Conservation (phyloP, 2,888 invertebrate species). For the Dryobota labecula region DNA sequence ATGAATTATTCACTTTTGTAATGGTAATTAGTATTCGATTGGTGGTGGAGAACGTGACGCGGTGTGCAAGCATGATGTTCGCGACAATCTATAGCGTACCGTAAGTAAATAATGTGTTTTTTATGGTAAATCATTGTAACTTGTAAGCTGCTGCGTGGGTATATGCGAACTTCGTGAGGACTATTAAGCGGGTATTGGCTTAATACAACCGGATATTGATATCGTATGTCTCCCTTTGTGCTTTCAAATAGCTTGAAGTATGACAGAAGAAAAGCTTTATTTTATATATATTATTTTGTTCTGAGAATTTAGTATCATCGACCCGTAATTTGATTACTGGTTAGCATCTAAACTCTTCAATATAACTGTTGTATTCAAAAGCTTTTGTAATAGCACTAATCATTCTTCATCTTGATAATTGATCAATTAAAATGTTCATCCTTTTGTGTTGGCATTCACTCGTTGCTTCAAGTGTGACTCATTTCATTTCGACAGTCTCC, state of each 20-base stretch:
- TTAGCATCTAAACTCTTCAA: conserved; percentile 10
- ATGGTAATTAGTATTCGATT: conserved; percentile 76
- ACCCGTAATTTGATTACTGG: conserved; percentile 15
- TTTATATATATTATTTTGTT: conserved; percentile 3
- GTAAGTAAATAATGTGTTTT: conserved; percentile 64
- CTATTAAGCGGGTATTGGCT: conserved; percentile 58
- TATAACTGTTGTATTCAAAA: conserved; percentile 28
- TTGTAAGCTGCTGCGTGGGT: conserved; percentile 37
- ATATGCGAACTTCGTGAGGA: conserved; percentile 51
- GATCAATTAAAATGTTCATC: conserved; percentile 44
- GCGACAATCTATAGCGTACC: conserved; percentile 62
- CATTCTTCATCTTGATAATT: conserved; percentile 39
- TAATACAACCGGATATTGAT: conserved; percentile 50
- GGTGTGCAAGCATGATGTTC: conserved; percentile 59
- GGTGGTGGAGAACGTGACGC: conserved; percentile 66
- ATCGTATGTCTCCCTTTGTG: conserved; percentile 6
- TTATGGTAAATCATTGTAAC: conserved; percentile 60
- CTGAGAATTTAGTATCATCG: neutral
- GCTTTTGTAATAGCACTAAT: conserved; percentile 27
- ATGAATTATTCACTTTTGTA: conserved; percentile 76
- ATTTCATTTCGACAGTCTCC: conserved; percentile 35
- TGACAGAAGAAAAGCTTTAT: neutral
- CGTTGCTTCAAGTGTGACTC: conserved; percentile 38
- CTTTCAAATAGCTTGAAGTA: conserved; percentile 4
- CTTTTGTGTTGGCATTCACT: conserved; percentile 10